phyloP scores from a whole-genome alignment of 2,797 vertebrate genomes.

The Triplophysa yarkandensis region DNA sequence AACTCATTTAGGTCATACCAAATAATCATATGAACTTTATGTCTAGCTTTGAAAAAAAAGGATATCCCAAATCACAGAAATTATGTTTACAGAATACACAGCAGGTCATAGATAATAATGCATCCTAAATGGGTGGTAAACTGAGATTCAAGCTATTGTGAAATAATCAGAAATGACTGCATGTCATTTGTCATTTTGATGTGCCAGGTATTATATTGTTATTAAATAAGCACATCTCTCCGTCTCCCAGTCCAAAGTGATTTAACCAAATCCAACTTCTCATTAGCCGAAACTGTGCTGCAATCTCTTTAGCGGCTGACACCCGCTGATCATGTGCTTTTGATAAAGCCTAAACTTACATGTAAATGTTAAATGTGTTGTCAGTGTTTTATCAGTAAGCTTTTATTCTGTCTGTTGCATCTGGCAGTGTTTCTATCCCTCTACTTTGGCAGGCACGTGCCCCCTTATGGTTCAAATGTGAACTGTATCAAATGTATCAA shows the following conservation, averaged over 20 bases:
- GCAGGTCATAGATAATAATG: not conserved
- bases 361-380: conserved; percentile 3
- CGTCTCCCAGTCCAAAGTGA: not conserved
- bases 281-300: not conserved
- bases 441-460: conserved; percentile 67
- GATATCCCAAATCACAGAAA: conserved; percentile 44
- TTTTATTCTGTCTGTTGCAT: conserved; percentile 29
- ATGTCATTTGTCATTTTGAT: conserved; percentile 35
- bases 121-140: conserved; percentile 22
- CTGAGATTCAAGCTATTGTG: conserved; percentile 26
- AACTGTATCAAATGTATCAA: conserved; percentile 55
- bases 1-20: conserved; percentile 32
- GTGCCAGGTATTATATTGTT: conserved; percentile 28
- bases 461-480: conserved; percentile 64
- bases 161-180: conserved; percentile 31
- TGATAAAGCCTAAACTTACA: conserved; percentile 13
- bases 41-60: conserved; percentile 32
- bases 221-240: conserved; percentile 21
- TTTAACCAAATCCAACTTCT: conserved; percentile 20
- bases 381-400: conserved; percentile 5
- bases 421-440: conserved; percentile 27
- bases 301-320: not conserved
- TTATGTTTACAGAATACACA: conserved; percentile 29
- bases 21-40: conserved; percentile 43
- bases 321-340: conserved; percentile 14